phyloP scores from a whole-genome alignment of 2,113 vertebrate species.

The Leucopternis melanops region DNA sequence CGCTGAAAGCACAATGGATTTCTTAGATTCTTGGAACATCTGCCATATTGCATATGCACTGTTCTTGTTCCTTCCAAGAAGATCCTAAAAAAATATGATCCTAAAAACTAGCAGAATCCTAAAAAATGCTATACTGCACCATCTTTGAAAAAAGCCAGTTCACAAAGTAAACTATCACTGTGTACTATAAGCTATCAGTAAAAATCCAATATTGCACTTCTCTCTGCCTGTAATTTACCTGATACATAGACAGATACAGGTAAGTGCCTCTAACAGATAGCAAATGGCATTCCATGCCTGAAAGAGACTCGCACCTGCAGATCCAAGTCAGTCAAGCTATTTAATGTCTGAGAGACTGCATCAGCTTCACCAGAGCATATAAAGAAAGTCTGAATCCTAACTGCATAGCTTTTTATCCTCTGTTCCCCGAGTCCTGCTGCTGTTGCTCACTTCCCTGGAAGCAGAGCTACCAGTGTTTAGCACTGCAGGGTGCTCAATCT shows the following conservation, averaged over 20 bases:
- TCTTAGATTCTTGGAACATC: not conserved
- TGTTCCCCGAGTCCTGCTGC: not conserved
- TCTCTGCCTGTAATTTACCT: not conserved
- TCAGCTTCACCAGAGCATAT: not conserved
- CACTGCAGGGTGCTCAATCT: not conserved
- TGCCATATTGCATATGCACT: not conserved
- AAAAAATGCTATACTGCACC: not conserved
- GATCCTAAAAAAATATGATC: not conserved
- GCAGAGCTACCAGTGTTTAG: not conserved
- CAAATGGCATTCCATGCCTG: not conserved
- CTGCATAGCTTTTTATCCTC: not conserved
- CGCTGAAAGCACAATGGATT: not conserved
- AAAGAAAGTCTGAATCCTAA: not conserved
- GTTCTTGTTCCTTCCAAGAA: not conserved
- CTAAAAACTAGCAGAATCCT: not conserved
- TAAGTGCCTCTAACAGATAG: not conserved
- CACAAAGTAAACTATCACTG: not conserved
- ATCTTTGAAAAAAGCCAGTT: not conserved
- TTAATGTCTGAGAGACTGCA: not conserved
- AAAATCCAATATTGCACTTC: not conserved
- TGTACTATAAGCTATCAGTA: not conserved
- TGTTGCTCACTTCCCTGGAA: not conserved
- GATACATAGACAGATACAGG: not conserved
- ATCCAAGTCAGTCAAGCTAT: not conserved
- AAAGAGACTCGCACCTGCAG: not conserved